Base-by-base conservation (phyloP, 2,888 invertebrate genomes). In the Helobdella robusta region DNA sequence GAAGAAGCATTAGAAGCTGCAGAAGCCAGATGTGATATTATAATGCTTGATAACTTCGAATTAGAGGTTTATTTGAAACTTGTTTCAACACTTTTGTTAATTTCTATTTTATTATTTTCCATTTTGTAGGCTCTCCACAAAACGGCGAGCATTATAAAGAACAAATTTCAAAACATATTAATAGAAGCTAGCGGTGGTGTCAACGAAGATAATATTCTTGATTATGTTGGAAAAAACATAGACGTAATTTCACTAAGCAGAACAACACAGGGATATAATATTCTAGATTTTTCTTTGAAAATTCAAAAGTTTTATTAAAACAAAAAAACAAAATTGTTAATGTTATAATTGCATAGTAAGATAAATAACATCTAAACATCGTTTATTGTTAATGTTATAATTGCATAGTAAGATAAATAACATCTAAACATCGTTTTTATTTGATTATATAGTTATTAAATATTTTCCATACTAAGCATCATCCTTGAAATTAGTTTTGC, bases 151-250 rank as follows among this genome's bases (percentile, higher is more conserved):
- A 65, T 66, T 15, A 44, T 81, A 18, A 80, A 80, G 67, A 65
- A 69, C 0, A 67, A 71, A 23, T 76, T 72, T 65, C 78, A 79
- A 0, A 65, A 73, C 11, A 60, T 79, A 8, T 68, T 77, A 0
- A 74, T 81, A 8, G 81, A 81, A 69, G 77, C 77, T 2, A 81
- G 81, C 69, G 81, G 81, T 5, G 80, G 80, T 15, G 75, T 81
- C 32, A 78, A 73, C 0, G 74, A 74, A 66, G 68, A 73, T 0
- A 80, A 72, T 50, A 65, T 80, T 5, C 20, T 59, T 1, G 64
- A 74, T 15, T 81, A 74, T 70, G 74, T 76, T 58, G 68, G 73
- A 62, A 70, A 73, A 11, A 67, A 74, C 46, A 71, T 81, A 5
- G 80, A 81, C 66, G 74, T 81, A 5, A 74, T 81, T n/a, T 81